A percentile compares a stretch with the other conserved stretches of the same genome.
These are phyloP conservation scores for Epinotia nisella DNA, from an alignment of 2,888 invertebrate genomes.

Conservation along the genomic window DNA sequence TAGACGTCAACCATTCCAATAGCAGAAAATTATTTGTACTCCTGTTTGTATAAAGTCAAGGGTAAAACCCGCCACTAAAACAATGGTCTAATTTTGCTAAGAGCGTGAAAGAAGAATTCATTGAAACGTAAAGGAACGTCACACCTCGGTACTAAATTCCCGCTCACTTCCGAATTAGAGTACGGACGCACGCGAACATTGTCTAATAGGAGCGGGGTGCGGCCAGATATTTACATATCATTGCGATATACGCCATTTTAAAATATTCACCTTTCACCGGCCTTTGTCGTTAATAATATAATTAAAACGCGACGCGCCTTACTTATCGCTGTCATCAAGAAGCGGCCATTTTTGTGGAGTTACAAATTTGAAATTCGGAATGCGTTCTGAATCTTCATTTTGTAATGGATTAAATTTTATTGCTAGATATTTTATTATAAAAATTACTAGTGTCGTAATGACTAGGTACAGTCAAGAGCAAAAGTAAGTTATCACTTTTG, in stretches of 20 bases:
- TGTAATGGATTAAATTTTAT: not conserved
- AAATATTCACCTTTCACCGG: slow-evolving; percentile 81
- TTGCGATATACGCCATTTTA: slow-evolving; percentile 83
- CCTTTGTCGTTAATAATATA: slow-evolving; percentile 83
- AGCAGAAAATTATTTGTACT: too few species aligned
- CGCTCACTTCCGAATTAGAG: slow-evolving; percentile 79
- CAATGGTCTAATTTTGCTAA: slow-evolving; percentile 49
- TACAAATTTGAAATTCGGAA: slow-evolving; percentile 43
- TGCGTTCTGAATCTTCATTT: not conserved
- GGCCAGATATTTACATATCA: slow-evolving; percentile 84
- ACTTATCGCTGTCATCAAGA: slow-evolving; percentile 79
- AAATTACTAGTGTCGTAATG: too few species aligned
- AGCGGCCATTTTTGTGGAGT: slow-evolving; percentile 39
- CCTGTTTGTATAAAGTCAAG: not conserved
- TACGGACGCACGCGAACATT: slow-evolving; percentile 73
- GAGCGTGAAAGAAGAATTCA: slow-evolving; percentile 36
- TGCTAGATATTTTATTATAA: not conserved
- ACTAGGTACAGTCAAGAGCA: too few species aligned
- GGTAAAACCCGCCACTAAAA: slow-evolving; percentile 25
- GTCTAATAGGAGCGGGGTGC: slow-evolving; percentile 74
- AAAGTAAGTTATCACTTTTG: too few species aligned
- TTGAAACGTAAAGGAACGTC: slow-evolving; percentile 67
- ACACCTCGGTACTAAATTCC: slow-evolving; percentile 75
- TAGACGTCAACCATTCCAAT: too few species aligned
- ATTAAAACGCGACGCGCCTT: slow-evolving; percentile 83